Evolutionary conservation across 2,888 invertebrate genomes (phyloP), one percentile per base, ranked within the genome.

Genomic region (Coremacera marginata): DNA sequence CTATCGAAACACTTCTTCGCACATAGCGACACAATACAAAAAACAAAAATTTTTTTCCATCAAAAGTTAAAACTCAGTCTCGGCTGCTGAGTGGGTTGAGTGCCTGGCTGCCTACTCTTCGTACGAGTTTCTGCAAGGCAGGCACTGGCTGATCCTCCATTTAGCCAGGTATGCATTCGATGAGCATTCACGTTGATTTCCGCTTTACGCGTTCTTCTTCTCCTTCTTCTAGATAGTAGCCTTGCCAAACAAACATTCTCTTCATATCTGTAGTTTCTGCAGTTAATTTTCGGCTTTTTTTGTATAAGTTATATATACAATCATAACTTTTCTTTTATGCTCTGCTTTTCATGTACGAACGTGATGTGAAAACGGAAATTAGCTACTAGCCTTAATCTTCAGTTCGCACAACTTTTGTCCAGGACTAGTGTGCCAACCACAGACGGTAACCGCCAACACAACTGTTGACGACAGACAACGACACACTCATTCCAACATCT

Each of bases 301-400:
- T 75, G 27, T 57, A 62, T 70, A 60, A n/a, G n/a, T n/a, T n/a
- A n/a, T n/a, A n/a, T n/a, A 52, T 52, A 70, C 60, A 55, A 55
- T 70, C 72, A 25, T 60, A 55, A 71, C 22, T 34, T 55, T 78
- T 34, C 31, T 67, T 65, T 65, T 31, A 31, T 44, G 44, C 37
- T 67, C n/a, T 37, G 67, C 22, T 37, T 31, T n/a, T 37, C 37
- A 5, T 44, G 67, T 44, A n/a, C 37, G 22, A 37, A 81, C 81
- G 81, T 81, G 81, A 81, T 77, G 70, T 70, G 80, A 80, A 81
- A 79, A 52, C 79, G 79, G 77, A 81, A 78, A 79, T 79, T 79
- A 78, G 75, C 78, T 68, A 71, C 67, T 44, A 70, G 63, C 72
- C 65, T 65, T 68, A 60, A 55, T 22, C 57, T 27, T 25, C 5